Evolutionary conservation across 2,888 invertebrate species (phyloP).

Genomic region (Caenorhabditis japonica): DNA sequence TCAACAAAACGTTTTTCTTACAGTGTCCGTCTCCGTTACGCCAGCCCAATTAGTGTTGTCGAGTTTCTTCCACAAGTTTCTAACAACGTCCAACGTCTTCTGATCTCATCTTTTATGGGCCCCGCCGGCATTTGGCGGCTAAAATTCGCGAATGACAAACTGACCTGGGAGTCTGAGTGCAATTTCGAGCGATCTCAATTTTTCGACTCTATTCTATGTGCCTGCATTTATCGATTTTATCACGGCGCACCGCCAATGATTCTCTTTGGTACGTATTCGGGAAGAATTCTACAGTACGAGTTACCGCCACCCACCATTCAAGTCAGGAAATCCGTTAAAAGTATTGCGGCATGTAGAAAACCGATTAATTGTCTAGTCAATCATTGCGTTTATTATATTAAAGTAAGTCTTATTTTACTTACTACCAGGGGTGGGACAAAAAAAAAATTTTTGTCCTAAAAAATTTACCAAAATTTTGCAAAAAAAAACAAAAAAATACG

Average conservation of each 20-base stretch:
- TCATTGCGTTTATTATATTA: conserved; percentile 16
- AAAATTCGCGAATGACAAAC: conserved; percentile 35
- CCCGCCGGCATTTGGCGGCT: conserved; percentile 49
- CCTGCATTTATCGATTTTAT: conserved; percentile 50
- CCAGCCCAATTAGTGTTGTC: conserved; percentile 44
- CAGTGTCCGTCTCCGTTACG: conserved; percentile 45
- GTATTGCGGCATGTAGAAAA: conserved; percentile 8
- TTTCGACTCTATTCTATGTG: conserved; percentile 48
- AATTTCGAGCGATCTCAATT: conserved; percentile 37
- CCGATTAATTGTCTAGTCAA: conserved; percentile 25
- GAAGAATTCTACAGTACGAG: conserved; percentile 43
- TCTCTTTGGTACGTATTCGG: conserved; percentile 42
- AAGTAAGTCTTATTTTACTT: too few relatives aligned
- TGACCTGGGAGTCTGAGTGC: conserved; percentile 40
- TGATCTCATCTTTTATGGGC: conserved; percentile 51
- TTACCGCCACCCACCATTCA: conserved; percentile 32
- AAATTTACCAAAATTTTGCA: too few relatives aligned
- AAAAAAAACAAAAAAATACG: too few relatives aligned
- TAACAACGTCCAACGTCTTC: conserved; percentile 31
- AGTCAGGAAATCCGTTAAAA: conserved; percentile 12
- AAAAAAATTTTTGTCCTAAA: too few relatives aligned
- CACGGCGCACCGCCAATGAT: conserved; percentile 31
- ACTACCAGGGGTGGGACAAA: too few relatives aligned
- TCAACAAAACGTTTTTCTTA: too few relatives aligned
- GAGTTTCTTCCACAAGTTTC: conserved; percentile 48